Percentiles rank a stretch among this genome's conserved stretches.
These are phyloP conservation scores for Pseudopleuronectes americanus DNA, from an alignment of 2,797 vertebrate genomes.

Conservation along the genomic window DNA sequence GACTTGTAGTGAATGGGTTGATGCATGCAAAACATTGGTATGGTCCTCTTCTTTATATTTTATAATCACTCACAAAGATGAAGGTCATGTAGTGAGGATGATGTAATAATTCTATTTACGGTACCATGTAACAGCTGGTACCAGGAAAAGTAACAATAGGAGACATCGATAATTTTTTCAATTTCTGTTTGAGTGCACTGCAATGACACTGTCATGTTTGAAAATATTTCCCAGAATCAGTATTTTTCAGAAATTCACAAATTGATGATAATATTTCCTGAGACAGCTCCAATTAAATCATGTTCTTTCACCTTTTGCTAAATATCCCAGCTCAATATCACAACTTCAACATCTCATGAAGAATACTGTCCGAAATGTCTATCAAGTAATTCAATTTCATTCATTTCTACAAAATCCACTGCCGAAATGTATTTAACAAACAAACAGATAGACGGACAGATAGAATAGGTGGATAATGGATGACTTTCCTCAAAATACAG, in stretches of 20 bases:
- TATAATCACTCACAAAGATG: conserved; percentile 37
- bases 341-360: no score
- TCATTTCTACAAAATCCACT: conserved; percentile 2
- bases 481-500: conserved; percentile 50
- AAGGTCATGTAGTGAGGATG: conserved; percentile 23
- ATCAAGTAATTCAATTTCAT: neutral
- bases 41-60: conserved; percentile 58
- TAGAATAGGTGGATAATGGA: conserved; percentile 32
- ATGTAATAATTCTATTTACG: conserved; percentile 17
- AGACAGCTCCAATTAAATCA: neutral
- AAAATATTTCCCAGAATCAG: neutral
- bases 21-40: conserved; percentile 70
- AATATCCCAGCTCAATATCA: neutral
- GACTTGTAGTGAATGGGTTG: conserved; percentile 75
- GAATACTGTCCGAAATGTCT: neutral
- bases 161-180: neutral
- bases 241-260: neutral
- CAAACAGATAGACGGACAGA: conserved; percentile 20
- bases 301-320: neutral
- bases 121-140: conserved; percentile 22
- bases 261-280: neutral
- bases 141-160: neutral
- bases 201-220: neutral
- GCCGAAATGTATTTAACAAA: conserved; percentile 2
- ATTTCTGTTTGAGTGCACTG: neutral